Conservation (phyloP, 2,797 vertebrate species). For the Lagorchestes hirsutus region DNA sequence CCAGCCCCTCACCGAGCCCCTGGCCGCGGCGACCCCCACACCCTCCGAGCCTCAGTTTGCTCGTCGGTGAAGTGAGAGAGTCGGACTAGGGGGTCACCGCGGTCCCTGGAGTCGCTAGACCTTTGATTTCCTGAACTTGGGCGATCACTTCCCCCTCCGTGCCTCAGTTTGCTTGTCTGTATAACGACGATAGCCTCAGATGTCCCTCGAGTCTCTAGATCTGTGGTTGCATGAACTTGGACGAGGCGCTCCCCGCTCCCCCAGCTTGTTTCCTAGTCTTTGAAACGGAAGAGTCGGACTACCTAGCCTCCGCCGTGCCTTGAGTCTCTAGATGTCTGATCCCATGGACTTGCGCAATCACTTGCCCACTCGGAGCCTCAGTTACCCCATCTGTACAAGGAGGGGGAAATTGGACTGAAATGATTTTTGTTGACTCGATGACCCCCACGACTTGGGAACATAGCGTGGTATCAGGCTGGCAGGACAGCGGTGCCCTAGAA, state of each 20-base stretch:
- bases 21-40: neutral
- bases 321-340: too few species aligned
- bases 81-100: rapidly evolving
- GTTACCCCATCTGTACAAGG: neutral
- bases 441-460: neutral
- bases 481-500: neutral
- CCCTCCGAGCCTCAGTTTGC: neutral
- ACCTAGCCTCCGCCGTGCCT: too few species aligned
- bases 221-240: neutral
- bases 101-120: neutral
- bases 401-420: neutral
- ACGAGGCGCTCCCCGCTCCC: too few species aligned
- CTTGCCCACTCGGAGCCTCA: too few species aligned
- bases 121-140: neutral
- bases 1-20: neutral
- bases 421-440: neutral
- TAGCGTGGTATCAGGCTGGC: neutral
- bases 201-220: neutral
- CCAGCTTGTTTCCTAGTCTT: too few species aligned
- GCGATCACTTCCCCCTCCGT: too few species aligned
- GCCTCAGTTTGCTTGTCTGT: neutral
- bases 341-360: too few species aligned
- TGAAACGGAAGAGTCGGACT: too few species aligned
- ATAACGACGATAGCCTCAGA: too few species aligned
- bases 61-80: neutral